Percentiles rank a stretch among this genome's conserved stretches.
phyloP scores from a whole-genome alignment of 2,113 vertebrate species.

The Etheostoma spectabile region DNA sequence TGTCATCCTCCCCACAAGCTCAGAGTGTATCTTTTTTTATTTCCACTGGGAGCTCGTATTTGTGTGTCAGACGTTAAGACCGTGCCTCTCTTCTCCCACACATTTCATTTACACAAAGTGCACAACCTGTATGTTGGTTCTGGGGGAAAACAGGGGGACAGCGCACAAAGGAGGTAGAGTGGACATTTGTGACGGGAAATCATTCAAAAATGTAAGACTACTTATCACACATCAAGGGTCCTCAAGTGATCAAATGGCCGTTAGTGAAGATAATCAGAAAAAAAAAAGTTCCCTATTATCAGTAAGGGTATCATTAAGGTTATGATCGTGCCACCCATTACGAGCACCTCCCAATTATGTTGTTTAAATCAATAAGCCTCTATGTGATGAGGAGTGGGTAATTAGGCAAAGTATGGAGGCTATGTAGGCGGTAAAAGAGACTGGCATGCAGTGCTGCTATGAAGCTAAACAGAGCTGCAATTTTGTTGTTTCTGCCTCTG shows the following conservation, averaged over 20 bases:
- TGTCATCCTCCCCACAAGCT: no score
- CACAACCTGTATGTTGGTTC: no score
- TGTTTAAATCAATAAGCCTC: conserved; percentile 69
- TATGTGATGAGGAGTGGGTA: conserved; percentile 42
- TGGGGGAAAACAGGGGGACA: no score
- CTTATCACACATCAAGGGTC: conserved; percentile 1
- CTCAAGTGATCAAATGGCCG: conserved; percentile 18
- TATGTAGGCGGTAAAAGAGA: conserved; percentile 57
- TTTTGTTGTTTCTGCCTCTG: conserved; percentile 54
- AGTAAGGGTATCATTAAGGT: conserved; percentile 26
- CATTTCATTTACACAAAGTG: no score
- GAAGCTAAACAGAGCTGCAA: conserved; percentile 55
- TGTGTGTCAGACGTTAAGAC: no score
- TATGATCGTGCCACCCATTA: conserved; percentile 3
- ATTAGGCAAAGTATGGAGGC: conserved; percentile 50
- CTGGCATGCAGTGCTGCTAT: conserved; percentile 45
- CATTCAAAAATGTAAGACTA: not conserved
- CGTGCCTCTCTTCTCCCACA: no score
- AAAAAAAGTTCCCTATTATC: conserved; percentile 12
- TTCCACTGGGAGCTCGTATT: no score
- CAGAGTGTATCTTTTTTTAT: no score
- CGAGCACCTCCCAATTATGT: conserved; percentile 48
- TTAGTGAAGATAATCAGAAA: conserved; percentile 32
- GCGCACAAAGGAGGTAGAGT: not conserved
- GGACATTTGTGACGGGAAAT: conserved; percentile 2